phyloP scores from a whole-genome alignment of 2,888 invertebrate genomes.

The Lithophane socia region DNA sequence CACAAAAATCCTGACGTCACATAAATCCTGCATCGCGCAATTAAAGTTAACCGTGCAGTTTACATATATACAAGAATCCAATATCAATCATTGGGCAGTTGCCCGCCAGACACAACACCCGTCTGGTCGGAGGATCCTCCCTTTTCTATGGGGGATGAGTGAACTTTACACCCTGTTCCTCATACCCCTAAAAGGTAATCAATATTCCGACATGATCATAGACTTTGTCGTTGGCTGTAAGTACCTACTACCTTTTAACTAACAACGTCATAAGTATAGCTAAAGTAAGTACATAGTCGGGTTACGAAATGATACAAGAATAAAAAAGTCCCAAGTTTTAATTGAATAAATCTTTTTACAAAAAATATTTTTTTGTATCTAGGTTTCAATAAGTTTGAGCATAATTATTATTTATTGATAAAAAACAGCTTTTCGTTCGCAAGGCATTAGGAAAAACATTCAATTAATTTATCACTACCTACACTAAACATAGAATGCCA shows the following conservation, averaged over 20 bases:
- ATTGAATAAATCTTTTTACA: slow-evolving; percentile 60
- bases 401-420: slow-evolving; percentile 27
- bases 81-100: too few relatives aligned
- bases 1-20: too few relatives aligned
- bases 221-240: background rate
- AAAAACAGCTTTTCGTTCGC: slow-evolving; percentile 31
- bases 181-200: too few relatives aligned
- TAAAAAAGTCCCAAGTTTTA: slow-evolving; percentile 50
- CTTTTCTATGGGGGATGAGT: too few relatives aligned
- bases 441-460: slow-evolving; percentile 35
- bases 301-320: slow-evolving; percentile 40
- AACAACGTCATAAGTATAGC: background rate
- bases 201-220: background rate
- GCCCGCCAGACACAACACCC: too few relatives aligned
- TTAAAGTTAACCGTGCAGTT: too few relatives aligned
- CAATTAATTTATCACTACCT: slow-evolving; percentile 8
- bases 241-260: background rate
- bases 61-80: too few relatives aligned
- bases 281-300: background rate
- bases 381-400: slow-evolving; percentile 55
- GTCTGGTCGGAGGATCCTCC: too few relatives aligned
- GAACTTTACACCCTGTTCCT: too few relatives aligned
- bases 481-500: slow-evolving; percentile 7
- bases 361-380: slow-evolving; percentile 51
- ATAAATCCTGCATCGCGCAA: too few relatives aligned